Evolutionary conservation across 2,113 vertebrate genomes (phyloP).

Genomic region (Smithornis capensis): DNA sequence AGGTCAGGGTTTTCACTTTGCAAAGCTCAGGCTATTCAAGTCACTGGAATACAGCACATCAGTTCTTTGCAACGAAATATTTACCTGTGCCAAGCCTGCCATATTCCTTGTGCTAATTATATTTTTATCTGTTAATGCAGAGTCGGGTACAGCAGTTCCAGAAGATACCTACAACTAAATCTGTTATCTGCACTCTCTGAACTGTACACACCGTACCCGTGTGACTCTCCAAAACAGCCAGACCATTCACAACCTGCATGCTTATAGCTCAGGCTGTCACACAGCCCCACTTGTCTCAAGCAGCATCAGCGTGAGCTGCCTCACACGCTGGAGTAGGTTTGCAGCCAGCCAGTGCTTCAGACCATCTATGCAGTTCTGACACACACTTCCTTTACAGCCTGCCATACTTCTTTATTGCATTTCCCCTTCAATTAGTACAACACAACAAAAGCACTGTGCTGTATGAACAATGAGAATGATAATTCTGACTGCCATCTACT

Average conservation of each 20-base stretch:
- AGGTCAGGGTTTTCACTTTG: not conserved
- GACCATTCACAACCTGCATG: not conserved
- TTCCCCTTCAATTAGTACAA: not conserved
- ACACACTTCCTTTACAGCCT: not conserved
- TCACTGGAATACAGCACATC: not conserved
- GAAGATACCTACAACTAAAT: not conserved
- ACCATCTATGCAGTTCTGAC: not conserved
- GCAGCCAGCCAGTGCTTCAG: slow-evolving; percentile 1
- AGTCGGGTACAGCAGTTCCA: not conserved
- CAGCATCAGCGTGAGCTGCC: not conserved
- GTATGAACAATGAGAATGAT: not conserved
- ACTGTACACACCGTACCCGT: not conserved
- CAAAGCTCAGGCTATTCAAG: not conserved
- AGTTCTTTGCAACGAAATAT: not conserved
- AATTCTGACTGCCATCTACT: not conserved
- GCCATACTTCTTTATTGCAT: not conserved
- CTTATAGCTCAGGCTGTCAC: not conserved
- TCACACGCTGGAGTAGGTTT: not conserved
- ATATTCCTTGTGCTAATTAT: not conserved
- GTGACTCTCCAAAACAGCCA: not conserved
- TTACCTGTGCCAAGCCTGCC: not conserved
- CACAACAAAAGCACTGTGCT: not conserved
- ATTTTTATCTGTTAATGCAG: not conserved
- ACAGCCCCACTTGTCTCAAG: not conserved
- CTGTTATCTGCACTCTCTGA: not conserved